A percentile compares a stretch with the other conserved stretches of the same genome.
phyloP scores from a whole-genome alignment of 2,797 vertebrate species.

The Eurystomus glaucurus region DNA sequence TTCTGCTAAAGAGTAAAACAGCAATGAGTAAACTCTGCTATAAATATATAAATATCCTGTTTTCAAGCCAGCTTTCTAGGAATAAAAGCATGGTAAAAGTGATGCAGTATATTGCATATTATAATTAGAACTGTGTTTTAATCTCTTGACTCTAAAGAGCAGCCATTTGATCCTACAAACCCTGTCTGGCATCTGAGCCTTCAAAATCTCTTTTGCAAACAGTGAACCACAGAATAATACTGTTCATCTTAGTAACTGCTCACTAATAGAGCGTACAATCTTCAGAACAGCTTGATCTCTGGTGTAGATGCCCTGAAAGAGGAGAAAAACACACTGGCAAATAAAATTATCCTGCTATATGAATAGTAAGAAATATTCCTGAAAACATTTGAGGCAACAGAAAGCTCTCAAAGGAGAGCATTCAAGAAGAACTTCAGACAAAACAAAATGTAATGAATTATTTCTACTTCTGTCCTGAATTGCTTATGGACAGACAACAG shows the following conservation, averaged over 20 bases:
- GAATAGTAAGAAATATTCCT: not conserved
- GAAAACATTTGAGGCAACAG: not conserved
- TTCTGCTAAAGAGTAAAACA: not conserved
- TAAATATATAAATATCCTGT: not conserved
- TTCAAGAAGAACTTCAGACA: not conserved
- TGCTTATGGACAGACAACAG: not conserved
- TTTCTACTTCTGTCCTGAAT: not conserved
- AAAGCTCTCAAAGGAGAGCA: not conserved
- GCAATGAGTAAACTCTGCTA: not conserved
- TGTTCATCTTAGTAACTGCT: not conserved
- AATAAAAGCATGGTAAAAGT: not conserved
- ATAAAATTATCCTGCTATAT: not conserved
- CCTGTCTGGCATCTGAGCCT: not conserved
- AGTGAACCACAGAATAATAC: not conserved
- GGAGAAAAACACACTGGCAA: not conserved
- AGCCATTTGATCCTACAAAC: not conserved
- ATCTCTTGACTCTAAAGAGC: not conserved
- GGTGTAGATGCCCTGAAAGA: not conserved
- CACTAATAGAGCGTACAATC: not conserved
- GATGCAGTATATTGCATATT: rapidly evolving
- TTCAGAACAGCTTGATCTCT: not conserved
- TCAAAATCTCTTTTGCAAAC: not conserved
- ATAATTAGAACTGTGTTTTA: not conserved
- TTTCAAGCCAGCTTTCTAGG: not conserved
- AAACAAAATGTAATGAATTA: not conserved